Percentiles rank a stretch among this genome's conserved stretches.
These are phyloP conservation scores for Micromesistius poutassou DNA, from an alignment of 2,797 vertebrate species.

Conservation along the genomic window DNA sequence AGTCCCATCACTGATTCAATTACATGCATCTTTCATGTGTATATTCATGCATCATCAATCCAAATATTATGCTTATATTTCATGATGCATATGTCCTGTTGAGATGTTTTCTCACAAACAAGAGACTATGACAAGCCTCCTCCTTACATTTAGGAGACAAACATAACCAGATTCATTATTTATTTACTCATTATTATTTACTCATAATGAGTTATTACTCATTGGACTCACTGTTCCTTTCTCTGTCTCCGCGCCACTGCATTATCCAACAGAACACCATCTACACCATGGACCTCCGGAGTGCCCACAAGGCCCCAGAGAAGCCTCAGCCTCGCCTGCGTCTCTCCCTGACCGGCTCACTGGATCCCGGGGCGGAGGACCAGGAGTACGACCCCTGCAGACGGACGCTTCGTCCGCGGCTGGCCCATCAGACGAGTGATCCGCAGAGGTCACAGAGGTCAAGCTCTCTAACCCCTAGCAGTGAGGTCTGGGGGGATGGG, in stretches of 20 bases:
- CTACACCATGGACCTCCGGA: conserved; percentile 94
- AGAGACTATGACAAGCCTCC: background rate
- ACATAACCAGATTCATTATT: background rate
- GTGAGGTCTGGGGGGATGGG: conserved; percentile 58
- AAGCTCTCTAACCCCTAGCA: conserved; percentile 39
- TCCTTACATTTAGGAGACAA: background rate
- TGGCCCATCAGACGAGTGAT: conserved; percentile 33
- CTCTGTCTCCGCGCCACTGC: background rate
- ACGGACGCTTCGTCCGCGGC: conserved; percentile 12
- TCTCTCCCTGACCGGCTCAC: conserved; percentile 82
- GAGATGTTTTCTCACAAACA: too few relatives aligned
- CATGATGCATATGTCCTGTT: background rate
- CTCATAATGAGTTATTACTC: background rate
- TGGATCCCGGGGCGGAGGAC: conserved; percentile 58
- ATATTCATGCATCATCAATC: background rate
- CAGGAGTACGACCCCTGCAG: conserved; percentile 32
- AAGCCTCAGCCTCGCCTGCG: conserved; percentile 76
- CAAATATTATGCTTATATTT: background rate
- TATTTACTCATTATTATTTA: too few relatives aligned
- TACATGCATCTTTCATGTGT: background rate
- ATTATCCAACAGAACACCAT: conserved; percentile 71
- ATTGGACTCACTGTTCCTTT: background rate
- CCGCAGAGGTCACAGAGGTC: conserved; percentile 41
- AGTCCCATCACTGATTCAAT: background rate
- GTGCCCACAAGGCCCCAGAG: conserved; percentile 84